These are phyloP conservation scores for Magallana nippona DNA, from an alignment of 2,888 invertebrate species.

Conservation along the genomic window DNA sequence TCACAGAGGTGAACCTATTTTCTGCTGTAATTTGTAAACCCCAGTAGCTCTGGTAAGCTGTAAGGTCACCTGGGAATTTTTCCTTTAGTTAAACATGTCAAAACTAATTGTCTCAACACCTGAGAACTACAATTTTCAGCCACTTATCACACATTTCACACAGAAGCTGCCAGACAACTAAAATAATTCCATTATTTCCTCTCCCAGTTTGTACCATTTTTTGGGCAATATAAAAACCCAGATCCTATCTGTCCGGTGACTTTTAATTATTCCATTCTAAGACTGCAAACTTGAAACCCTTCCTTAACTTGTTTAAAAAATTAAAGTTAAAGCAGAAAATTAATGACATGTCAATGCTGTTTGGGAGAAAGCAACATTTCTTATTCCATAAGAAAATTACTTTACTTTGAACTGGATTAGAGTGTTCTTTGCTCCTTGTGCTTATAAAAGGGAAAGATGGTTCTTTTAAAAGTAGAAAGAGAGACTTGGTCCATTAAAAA, in stretches of 20 bases:
- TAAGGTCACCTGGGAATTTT: slow-evolving; percentile 2
- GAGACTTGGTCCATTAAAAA: too few relatives aligned
- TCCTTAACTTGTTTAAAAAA: background rate
- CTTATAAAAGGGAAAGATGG: too few relatives aligned
- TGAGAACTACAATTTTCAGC: slow-evolving; percentile 14
- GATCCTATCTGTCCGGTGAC: background rate
- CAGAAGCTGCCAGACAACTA: background rate
- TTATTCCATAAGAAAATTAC: background rate
- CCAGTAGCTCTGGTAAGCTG: background rate
- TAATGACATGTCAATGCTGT: background rate
- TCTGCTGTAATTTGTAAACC: background rate
- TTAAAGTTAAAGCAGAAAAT: background rate
- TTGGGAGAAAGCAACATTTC: background rate
- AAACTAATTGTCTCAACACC: slow-evolving; percentile 17
- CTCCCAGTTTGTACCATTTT: background rate
- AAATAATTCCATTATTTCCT: slow-evolving; percentile 9
- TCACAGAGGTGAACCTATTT: background rate
- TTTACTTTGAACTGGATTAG: background rate
- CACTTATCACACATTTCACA: slow-evolving; percentile 1
- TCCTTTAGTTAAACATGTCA: slow-evolving; percentile 13
- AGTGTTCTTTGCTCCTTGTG: too few relatives aligned
- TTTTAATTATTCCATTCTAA: background rate
- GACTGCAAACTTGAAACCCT: background rate
- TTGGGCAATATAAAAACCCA: background rate
- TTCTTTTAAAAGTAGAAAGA: too few relatives aligned